Conservation (phyloP, 2,888 invertebrate genomes). For the Pammene aurita region DNA sequence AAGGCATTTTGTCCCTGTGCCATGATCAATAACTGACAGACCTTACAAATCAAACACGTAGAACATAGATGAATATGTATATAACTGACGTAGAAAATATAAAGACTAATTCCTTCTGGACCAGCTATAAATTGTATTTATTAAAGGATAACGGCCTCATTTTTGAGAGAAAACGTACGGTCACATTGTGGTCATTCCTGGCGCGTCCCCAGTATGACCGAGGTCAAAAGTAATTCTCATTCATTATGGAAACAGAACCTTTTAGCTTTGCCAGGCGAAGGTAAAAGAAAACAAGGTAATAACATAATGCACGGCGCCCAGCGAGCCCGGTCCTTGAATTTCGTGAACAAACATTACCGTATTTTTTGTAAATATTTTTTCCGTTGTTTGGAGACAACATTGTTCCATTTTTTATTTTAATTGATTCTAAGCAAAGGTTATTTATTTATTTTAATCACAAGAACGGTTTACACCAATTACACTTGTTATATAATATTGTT, state of each 20-base stretch:
- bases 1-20: too few relatives aligned
- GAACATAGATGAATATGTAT: too few relatives aligned
- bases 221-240: slow-evolving; percentile 32
- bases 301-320: slow-evolving; percentile 26
- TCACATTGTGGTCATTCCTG: slow-evolving; percentile 18
- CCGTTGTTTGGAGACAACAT: neutral
- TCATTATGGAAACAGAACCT: slow-evolving; percentile 36
- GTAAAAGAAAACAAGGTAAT: slow-evolving; percentile 37
- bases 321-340: neutral
- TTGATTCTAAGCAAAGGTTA: neutral
- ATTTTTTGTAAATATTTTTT: neutral
- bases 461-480: too few relatives aligned
- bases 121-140: neutral
- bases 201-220: slow-evolving; percentile 1
- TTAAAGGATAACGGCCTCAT: neutral
- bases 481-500: too few relatives aligned
- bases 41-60: too few relatives aligned
- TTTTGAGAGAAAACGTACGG: neutral
- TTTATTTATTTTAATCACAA: too few relatives aligned
- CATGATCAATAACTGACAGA: too few relatives aligned
- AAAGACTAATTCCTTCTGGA: too few relatives aligned
- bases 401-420: neutral
- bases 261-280: slow-evolving; percentile 32
- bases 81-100: too few relatives aligned
- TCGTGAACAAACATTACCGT: slow-evolving; percentile 16